Percentiles rank a stretch among this genome's conserved stretches.
These are phyloP conservation scores for Spatulosminthurus flaviceps DNA, from an alignment of 2,888 invertebrate species.

Conservation along the genomic window DNA sequence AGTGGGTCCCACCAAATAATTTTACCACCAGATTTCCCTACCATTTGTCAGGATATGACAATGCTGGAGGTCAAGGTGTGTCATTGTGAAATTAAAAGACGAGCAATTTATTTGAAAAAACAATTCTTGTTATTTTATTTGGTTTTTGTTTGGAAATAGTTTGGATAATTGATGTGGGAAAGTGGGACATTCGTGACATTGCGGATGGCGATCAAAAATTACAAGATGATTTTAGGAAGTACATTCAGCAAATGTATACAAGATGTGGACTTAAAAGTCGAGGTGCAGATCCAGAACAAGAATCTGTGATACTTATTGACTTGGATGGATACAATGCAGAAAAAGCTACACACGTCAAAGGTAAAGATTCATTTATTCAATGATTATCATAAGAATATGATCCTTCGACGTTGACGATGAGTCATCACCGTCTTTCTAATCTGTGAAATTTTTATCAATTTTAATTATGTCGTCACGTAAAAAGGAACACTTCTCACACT, in stretches of 20 bases:
- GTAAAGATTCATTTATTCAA: not conserved
- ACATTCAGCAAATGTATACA: not conserved
- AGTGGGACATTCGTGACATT: not conserved
- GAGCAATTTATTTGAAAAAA: too few species aligned
- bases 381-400: too few species aligned
- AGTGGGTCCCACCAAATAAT: not conserved
- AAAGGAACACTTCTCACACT: not conserved
- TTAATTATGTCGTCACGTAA: not conserved
- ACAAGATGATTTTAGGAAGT: not conserved
- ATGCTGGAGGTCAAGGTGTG: constrained; percentile 1
- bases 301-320: not conserved
- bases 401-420: too few species aligned
- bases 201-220: not conserved
- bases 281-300: not conserved
- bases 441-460: not conserved
- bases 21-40: not conserved
- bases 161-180: not conserved
- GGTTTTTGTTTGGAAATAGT: too few species aligned
- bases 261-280: not conserved
- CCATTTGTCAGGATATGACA: not conserved
- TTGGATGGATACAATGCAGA: constrained; percentile 3
- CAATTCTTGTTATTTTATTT: not conserved
- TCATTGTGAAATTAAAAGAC: not conserved
- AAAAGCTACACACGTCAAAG: constrained; percentile 7
- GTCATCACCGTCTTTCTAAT: not conserved